These are phyloP conservation scores for Typhlomys cinereus DNA, from an alignment of 2,113 vertebrate species.

Conservation along the genomic window DNA sequence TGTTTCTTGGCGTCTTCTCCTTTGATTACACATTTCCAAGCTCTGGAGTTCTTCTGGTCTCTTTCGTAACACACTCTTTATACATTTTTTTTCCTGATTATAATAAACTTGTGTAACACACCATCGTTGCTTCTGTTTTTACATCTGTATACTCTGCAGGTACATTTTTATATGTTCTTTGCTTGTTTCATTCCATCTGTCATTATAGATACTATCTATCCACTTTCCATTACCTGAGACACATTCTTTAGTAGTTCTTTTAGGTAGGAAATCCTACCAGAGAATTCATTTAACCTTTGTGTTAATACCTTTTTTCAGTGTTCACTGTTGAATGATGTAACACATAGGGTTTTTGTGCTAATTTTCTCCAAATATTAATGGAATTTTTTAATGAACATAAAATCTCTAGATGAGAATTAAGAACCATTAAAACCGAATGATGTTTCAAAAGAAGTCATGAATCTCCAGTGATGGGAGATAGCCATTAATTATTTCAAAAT, in stretches of 20 bases:
- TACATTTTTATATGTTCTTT: conserved; percentile 16
- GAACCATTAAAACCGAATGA: conserved; percentile 23
- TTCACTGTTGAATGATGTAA: conserved; percentile 15
- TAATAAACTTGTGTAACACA: background rate
- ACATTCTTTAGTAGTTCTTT: background rate
- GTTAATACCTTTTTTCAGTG: background rate
- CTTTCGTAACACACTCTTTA: background rate
- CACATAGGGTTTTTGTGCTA: background rate
- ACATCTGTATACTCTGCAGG: background rate
- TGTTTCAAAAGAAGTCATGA: conserved; percentile 51
- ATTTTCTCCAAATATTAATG: conserved; percentile 11
- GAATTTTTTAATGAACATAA: conserved; percentile 37
- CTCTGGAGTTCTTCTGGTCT: background rate
- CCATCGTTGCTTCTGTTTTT: conserved; percentile 6
- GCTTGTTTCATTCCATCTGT: background rate
- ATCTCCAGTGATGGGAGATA: conserved; percentile 49
- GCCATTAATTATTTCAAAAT: conserved; percentile 62
- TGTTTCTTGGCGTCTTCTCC: background rate
- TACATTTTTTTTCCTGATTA: background rate
- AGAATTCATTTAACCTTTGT: background rate
- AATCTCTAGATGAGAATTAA: conserved; percentile 46
- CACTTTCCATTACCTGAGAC: conserved; percentile 1
- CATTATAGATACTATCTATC: background rate
- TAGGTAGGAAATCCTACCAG: background rate
- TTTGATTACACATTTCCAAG: background rate